A percentile compares a stretch with the other conserved stretches of the same genome.
Conservation (phyloP, 2,888 invertebrate species). For the Dicranocentrus wangi region DNA sequence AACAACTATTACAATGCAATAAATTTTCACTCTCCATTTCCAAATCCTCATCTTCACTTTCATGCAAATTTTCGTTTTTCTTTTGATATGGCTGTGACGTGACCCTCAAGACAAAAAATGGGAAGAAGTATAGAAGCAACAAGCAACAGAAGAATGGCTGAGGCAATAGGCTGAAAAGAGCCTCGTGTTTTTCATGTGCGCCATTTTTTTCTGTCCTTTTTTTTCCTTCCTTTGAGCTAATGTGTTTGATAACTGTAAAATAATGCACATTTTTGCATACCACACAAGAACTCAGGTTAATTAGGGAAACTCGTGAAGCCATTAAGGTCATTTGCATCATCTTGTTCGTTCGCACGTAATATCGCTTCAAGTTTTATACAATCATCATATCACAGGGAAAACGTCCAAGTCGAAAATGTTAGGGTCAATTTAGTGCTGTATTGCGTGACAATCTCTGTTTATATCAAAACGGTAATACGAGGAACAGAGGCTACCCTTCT, state of each 20-base stretch:
- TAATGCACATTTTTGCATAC: slow-evolving; percentile 12
- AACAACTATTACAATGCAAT: neutral
- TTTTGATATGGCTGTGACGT: neutral
- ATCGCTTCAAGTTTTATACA: slow-evolving; percentile 4
- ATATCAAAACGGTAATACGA: neutral
- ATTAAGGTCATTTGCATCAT: slow-evolving; percentile 51
- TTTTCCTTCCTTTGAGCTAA: neutral
- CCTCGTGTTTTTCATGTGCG: no score
- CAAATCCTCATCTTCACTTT: slow-evolving; percentile 31
- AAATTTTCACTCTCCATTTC: slow-evolving; percentile 2
- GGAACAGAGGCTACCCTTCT: no score
- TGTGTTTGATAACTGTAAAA: neutral
- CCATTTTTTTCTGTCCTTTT: neutral
- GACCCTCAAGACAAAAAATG: neutral
- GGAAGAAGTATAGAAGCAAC: no score
- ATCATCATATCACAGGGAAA: neutral
- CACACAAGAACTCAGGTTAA: slow-evolving; percentile 20
- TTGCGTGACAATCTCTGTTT: slow-evolving; percentile 24
- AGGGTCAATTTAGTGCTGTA: slow-evolving; percentile 16
- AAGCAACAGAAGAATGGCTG: no score
- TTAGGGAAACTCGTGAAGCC: slow-evolving; percentile 54
- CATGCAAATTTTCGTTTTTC: slow-evolving; percentile 37
- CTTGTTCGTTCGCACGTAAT: slow-evolving; percentile 13
- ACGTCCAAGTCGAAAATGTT: neutral
- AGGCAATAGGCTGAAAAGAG: no score